Conservation (phyloP, 2,113 vertebrate species). For the Aegypius monachus region DNA sequence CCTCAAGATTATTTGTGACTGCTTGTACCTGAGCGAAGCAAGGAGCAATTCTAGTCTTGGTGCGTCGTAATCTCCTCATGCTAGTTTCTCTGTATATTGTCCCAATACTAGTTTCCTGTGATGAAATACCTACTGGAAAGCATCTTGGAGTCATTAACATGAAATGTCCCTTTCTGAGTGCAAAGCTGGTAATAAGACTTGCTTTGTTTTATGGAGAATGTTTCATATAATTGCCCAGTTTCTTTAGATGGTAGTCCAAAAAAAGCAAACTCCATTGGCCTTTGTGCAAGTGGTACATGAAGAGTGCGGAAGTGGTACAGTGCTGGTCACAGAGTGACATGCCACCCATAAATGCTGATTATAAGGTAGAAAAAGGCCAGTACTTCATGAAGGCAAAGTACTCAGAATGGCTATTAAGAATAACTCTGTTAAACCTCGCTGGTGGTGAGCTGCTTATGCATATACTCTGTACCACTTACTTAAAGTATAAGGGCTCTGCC, state of each 20-base stretch:
- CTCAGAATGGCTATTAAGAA: neutral
- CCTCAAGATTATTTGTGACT: conserved; percentile 9
- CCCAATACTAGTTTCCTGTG: conserved; percentile 30
- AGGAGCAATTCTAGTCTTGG: neutral
- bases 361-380: neutral
- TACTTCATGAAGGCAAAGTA: neutral
- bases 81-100: conserved; percentile 4
- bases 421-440: neutral
- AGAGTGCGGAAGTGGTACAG: neutral
- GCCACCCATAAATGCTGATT: neutral
- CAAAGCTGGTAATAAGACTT: conserved; percentile 46
- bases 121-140: conserved; percentile 20
- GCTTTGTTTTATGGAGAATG: conserved; percentile 16
- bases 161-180: conserved; percentile 3
- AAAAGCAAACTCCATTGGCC: neutral
- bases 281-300: neutral
- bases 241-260: conserved; percentile 53
- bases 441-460: neutral
- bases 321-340: neutral
- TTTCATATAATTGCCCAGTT: conserved; percentile 50
- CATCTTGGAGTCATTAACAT: conserved; percentile 50
- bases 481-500: neutral
- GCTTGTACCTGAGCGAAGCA: neutral
- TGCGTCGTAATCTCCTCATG: neutral
- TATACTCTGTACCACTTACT: neutral